phyloP scores from a whole-genome alignment of 2,113 vertebrate species.

The Macroglossus sobrinus region DNA sequence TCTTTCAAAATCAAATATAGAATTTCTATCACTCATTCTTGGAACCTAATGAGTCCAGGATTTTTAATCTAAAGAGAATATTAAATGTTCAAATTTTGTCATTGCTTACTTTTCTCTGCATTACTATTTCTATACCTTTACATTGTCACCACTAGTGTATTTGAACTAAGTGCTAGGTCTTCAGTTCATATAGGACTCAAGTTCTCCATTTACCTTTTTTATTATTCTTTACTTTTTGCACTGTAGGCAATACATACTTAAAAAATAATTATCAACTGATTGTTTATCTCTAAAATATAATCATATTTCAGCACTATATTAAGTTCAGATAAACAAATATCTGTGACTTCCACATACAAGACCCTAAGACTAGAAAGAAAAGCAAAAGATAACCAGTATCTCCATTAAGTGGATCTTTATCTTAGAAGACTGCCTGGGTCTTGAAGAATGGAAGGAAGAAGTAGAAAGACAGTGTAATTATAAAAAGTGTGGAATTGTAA shows the following conservation, averaged over 20 bases:
- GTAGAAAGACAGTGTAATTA: background rate
- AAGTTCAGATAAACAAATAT: background rate
- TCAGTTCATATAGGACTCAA: background rate
- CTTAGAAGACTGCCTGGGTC: background rate
- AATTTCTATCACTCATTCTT: background rate
- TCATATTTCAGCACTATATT: background rate
- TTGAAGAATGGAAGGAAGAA: background rate
- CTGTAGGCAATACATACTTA: background rate
- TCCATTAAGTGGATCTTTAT: background rate
- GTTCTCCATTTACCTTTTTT: background rate
- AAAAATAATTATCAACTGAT: background rate
- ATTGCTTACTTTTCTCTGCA: background rate
- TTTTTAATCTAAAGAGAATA: background rate
- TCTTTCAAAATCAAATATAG: background rate
- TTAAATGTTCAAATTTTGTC: background rate
- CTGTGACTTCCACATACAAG: background rate
- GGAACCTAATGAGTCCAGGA: background rate
- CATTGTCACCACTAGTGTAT: background rate
- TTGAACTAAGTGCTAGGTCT: background rate
- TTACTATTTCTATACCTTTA: background rate
- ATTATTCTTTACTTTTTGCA: background rate
- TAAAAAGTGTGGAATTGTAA: background rate
- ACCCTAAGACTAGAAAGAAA: background rate
- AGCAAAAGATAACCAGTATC: background rate
- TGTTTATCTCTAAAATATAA: background rate